Conservation (phyloP, 2,888 invertebrate genomes). For the Villa cingulata region DNA sequence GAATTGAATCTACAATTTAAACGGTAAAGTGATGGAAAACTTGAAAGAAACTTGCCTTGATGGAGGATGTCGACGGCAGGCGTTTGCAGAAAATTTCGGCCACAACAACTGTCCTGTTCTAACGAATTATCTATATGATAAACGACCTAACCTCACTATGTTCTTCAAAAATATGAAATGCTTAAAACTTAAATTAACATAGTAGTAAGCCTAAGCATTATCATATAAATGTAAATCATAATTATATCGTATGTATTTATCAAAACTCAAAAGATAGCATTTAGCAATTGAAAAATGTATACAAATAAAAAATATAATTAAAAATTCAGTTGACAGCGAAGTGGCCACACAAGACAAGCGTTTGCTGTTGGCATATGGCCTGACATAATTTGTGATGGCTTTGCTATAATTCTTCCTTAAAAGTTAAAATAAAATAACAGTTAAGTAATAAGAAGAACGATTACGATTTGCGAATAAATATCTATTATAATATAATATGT, state of each 20-base stretch:
- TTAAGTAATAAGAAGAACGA: no score
- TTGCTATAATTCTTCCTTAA: neutral
- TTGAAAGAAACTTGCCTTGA: constrained; percentile 1
- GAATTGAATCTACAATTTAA: neutral
- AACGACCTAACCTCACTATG: neutral
- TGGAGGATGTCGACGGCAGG: neutral
- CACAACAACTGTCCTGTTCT: neutral
- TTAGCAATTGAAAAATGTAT: no score
- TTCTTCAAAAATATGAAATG: neutral
- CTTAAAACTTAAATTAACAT: no score
- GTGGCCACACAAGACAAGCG: neutral
- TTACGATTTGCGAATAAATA: no score
- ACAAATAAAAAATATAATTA: no score
- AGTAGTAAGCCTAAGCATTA: no score
- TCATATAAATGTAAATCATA: no score
- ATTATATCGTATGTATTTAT: no score
- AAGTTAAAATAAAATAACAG: no score
- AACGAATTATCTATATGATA: neutral
- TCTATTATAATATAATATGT: no score
- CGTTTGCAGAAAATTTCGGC: neutral
- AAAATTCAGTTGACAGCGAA: neutral
- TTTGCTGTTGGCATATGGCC: neutral
- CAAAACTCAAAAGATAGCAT: no score
- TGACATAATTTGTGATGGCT: neutral
- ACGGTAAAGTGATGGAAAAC: neutral